Evolutionary conservation across 2,888 invertebrate genomes (phyloP), one percentile per base, ranked within the genome.

Genomic region (Hypercompe scribonia): DNA sequence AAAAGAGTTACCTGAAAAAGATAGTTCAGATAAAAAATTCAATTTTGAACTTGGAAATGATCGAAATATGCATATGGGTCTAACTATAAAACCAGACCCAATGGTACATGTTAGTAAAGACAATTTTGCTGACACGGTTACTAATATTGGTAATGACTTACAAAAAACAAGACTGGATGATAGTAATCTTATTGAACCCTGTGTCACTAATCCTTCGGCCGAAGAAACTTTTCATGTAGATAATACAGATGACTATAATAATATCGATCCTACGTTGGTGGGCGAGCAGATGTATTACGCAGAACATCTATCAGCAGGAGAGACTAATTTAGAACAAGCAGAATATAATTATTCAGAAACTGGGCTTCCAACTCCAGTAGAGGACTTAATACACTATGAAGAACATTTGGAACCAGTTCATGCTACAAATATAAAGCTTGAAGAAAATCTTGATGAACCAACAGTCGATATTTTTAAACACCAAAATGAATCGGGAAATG

Each of bases 1-100:
- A 58, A 72, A 85, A 21, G 86, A 88, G 61, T 68, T 85, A 58
- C 89, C 89, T 5, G 90, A 88, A 80, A 89, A 87, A 79, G 86
- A 88, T 76, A 65, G 84, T 36, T 46, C 78, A 73, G 63, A 71
- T 64, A 69, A 81, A 68, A 70, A 75, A 64, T 24, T 72, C 50
- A 42, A 67, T 78, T 61, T 71, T 68, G 73, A 78, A 72, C 28
- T 74, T 34, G 46, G 66, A 21, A 54, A 64, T 21, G 46, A 61
- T 50, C 34, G 11, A 66, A 64, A 46, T 65, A 33, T 42, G n/a
- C 65, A 65, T 58, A n/a, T 18, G 15, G n/a, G n/a, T 54, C 34
- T 36, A 54, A n/a, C 54, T n/a, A 50, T 58, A 58, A 18, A 65
- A 39, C 58, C 54, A 13, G 42, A 66, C 65, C 28, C 68, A 15